Evolutionary conservation across 1,140 invertebrate species (phyloP), one percentile per base, ranked within the genome.

Genomic region (Metaphire vulgaris): DNA sequence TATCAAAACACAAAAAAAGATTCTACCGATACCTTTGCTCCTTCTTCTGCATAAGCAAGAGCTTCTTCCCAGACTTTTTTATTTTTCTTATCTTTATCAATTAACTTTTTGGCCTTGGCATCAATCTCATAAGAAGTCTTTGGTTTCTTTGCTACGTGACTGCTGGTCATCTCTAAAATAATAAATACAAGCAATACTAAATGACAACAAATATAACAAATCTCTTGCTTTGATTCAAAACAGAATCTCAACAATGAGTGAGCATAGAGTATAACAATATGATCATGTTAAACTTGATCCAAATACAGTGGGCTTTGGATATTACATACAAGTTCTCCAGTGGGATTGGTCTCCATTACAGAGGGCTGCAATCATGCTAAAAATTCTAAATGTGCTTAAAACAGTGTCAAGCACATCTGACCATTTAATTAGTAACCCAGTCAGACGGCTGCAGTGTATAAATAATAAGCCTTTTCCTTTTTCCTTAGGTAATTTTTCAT

Each of bases 21-120:
- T n/a, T n/a, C n/a, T n/a, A n/a, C n/a, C n/a, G n/a, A n/a, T n/a
- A 84, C 84, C 80, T 83, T 80, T 69, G 79, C 79, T 2, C 84
- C 84, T 33, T 85, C 81, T 33, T 78, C 77, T 0, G 79, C 79
- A 41, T 67, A 69, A 32, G 70, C 82, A 71, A 83, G 82, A 78
- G 79, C 91, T 90, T 80, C 90, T 0, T 87, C 81, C 92, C 92
- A 93, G 0, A 91, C 82, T 83, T 92, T 92, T 74, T 85, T 81
- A 82, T 92, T 92, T 1, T 83, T 41, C 6, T 29, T 73, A 80
- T 93, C 92, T 30, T 87, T 80, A 16, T 88, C 81, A 15, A 93
- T 91, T 0, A 88, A 82, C 56, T 89, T 83, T 66, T 82, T 80
- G 28, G 90, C 85, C 74, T 90, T 87, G 0, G 80, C 76, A 64